Evolutionary conservation across 2,113 vertebrate genomes (phyloP), one percentile per base, ranked within the genome.

Genomic region (Ptilorrhoa leucosticta): DNA sequence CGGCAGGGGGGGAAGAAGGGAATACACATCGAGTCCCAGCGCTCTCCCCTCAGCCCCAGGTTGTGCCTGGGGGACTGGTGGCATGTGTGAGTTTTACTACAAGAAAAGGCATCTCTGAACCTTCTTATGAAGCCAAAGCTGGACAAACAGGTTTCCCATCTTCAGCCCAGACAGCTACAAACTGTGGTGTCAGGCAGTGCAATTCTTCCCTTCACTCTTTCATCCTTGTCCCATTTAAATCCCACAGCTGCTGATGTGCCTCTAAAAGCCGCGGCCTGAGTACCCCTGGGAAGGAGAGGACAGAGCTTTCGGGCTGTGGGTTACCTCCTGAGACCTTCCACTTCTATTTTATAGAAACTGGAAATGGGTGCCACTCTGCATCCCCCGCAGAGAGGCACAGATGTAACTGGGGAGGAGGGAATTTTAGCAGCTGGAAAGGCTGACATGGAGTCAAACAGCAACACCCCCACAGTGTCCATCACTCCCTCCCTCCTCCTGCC

Each of bases 81-180:
- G n/a, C 1, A 0, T 68, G 24, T 40, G 22, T 26, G 70, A 22
- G 27, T n/a, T 92, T 76, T 69, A 39, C 61, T 73, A 13, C 48
- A 70, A 72, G 40, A 71, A 78, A 51, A 87, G 48, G 51, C 76
- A 65, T 17, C 76, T 86, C 90, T 44, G 63, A 88, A 63, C 37
- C 51, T 78, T 35, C 79, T 45, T 17, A 10, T 2, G 5, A 30
- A 79, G 73, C 65, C 75, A 40, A 30, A 94, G 77, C 76, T 71
- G 85, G 93, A 73, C 89, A 58, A 92, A 96, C 83, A 70, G 91
- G 91, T 87, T 96, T 54, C 27, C 48, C 69, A n/a, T 15, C 23
- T 11, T 57, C 76, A 82, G 64, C 69, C 71, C 90, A 90, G 82
- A 39, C 79, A 96, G 58, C 82, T 44, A 8, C 1, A 0, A 42